Evolutionary conservation across 1,140 invertebrate genomes (phyloP).

Genomic region (Neodiprion lecontei): DNA sequence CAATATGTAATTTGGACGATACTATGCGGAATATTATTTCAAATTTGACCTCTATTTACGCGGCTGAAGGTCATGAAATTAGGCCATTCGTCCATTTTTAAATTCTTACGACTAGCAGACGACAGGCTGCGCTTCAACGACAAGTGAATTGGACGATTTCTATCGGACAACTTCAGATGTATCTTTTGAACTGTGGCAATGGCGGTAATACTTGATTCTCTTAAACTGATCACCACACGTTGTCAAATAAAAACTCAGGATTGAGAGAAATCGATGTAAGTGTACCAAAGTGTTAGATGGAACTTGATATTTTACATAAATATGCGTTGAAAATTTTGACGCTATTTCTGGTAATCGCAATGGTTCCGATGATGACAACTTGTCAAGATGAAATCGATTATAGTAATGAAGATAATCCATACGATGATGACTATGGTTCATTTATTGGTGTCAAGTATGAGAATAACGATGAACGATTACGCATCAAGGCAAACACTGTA

Average conservation of each 20-base stretch:
- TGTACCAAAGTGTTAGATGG: conserved; percentile 8
- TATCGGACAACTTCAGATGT: background rate
- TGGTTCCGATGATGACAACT: background rate
- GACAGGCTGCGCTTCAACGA: conserved; percentile 8
- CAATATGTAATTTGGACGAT: conserved; percentile 16
- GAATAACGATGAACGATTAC: background rate
- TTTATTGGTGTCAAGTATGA: background rate
- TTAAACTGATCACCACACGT: background rate
- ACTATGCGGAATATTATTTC: conserved; percentile 22
- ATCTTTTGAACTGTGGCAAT: background rate
- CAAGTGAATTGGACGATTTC: background rate
- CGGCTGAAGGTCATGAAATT: conserved; percentile 25
- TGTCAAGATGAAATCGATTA: background rate
- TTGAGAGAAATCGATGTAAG: background rate
- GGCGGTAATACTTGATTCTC: conserved; percentile 1
- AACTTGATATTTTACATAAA: conserved; percentile 7
- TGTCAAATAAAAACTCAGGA: background rate
- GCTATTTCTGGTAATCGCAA: background rate
- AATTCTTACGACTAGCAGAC: conserved; percentile 1
- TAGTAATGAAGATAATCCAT: background rate
- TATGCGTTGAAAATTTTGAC: background rate
- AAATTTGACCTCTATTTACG: conserved; percentile 31
- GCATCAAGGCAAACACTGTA: too few species aligned
- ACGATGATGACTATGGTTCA: background rate
- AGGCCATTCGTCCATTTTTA: background rate